Evolutionary conservation across 2,113 vertebrate genomes (phyloP).

Genomic region (Python bivittatus): DNA sequence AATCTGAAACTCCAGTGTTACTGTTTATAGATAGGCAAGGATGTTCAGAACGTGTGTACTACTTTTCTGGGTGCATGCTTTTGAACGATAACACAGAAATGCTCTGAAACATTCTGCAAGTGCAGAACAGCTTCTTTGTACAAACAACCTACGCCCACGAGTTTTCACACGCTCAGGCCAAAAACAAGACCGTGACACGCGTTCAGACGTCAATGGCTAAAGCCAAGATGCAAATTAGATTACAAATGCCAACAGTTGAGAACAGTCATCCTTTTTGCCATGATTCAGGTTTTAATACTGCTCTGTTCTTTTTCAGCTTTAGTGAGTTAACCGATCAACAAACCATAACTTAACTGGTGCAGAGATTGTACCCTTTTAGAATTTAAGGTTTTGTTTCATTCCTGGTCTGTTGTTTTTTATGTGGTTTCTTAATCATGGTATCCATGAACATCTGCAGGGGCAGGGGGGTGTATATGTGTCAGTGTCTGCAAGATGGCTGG

Average conservation of each 20-base stretch:
- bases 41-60: background rate
- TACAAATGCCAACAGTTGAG: background rate
- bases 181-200: too few species aligned
- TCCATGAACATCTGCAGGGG: background rate
- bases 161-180: background rate
- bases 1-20: background rate
- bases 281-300: background rate
- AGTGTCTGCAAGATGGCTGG: background rate
- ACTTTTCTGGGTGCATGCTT: background rate
- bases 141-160: background rate
- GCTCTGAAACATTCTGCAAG: too few species aligned
- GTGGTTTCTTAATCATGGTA: background rate
- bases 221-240: background rate
- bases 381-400: conserved; percentile 32
- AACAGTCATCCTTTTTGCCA: background rate
- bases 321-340: conserved; percentile 7
- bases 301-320: background rate
- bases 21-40: background rate
- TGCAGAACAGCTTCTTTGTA: background rate
- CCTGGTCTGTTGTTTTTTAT: conserved; percentile 2
- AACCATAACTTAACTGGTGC: conserved; percentile 8
- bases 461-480: background rate
- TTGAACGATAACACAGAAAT: background rate
- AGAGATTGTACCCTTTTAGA: conserved; percentile 4
- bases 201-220: background rate